phyloP scores from a whole-genome alignment of 2,888 invertebrate genomes.

The Drosophila pseudotakahashii region DNA sequence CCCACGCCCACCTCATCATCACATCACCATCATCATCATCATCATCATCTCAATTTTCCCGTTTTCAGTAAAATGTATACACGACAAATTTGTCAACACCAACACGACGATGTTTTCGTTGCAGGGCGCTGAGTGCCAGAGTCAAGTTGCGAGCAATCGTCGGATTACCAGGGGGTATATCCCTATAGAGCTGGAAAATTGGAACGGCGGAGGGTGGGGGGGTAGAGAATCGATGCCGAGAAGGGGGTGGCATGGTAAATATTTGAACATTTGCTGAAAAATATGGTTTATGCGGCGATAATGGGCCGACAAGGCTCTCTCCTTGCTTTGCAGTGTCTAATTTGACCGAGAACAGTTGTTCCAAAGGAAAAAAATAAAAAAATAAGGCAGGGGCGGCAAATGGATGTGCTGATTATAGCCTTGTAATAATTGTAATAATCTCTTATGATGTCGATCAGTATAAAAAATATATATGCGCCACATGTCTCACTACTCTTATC shows the following conservation, averaged over 20 bases:
- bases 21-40: background rate
- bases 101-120: conserved; percentile 42
- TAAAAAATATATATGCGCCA: no score
- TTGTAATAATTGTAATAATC: background rate
- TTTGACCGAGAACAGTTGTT: conserved; percentile 69
- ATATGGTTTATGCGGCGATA: conserved; percentile 82
- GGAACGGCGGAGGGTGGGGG: background rate
- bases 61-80: conserved; percentile 68
- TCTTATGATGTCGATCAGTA: background rate
- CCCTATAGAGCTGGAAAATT: background rate
- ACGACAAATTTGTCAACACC: conserved; percentile 61
- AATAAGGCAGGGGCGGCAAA: background rate
- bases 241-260: conserved; percentile 64
- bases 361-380: background rate
- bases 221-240: background rate
- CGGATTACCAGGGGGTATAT: conserved; percentile 61
- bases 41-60: conserved; percentile 57
- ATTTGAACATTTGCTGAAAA: conserved; percentile 84
- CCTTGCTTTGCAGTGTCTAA: conserved; percentile 54
- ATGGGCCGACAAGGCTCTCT: conserved; percentile 54
- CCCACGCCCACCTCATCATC: background rate
- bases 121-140: conserved; percentile 61
- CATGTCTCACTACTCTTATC: no score
- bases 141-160: conserved; percentile 73
- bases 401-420: conserved; percentile 1